A percentile compares a stretch with the other conserved stretches of the same genome.
These are phyloP conservation scores for Acronicta aceris DNA, from an alignment of 2,888 invertebrate species.

Conservation along the genomic window DNA sequence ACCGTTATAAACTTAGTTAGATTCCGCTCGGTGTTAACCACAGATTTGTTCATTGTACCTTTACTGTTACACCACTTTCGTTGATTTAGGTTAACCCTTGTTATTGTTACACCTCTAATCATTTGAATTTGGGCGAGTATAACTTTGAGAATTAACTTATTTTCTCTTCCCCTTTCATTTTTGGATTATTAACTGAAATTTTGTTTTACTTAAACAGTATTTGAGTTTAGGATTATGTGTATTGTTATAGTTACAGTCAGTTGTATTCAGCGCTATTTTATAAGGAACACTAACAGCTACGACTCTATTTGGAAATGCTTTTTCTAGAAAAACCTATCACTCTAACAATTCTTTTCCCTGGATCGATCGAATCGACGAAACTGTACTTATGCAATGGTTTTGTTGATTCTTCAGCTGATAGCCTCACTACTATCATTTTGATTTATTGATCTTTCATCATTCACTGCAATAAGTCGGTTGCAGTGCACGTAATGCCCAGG, in stretches of 20 bases:
- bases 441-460: conserved; percentile 69
- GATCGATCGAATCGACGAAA: too few species aligned
- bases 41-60: conserved; percentile 35
- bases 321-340: too few species aligned
- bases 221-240: too few species aligned
- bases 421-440: conserved; percentile 6
- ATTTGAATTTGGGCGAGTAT: conserved; percentile 5
- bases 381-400: too few species aligned
- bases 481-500: conserved; percentile 61
- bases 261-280: too few species aligned
- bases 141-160: not conserved
- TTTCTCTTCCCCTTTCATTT: conserved; percentile 4
- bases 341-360: too few species aligned
- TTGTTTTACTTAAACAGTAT: not conserved
- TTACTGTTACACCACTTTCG: conserved; percentile 18
- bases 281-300: too few species aligned
- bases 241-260: too few species aligned
- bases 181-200: not conserved
- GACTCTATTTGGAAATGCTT: too few species aligned
- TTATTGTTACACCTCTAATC: conserved; percentile 19
- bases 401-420: too few species aligned
- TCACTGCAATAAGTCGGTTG: conserved; percentile 53
- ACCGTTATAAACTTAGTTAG: conserved; percentile 28
- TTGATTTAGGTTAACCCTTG: conserved; percentile 30
- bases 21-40: conserved; percentile 35